These are phyloP conservation scores for Aphelenchoides besseyi DNA, from an alignment of 1,140 invertebrate genomes.

Conservation along the genomic window DNA sequence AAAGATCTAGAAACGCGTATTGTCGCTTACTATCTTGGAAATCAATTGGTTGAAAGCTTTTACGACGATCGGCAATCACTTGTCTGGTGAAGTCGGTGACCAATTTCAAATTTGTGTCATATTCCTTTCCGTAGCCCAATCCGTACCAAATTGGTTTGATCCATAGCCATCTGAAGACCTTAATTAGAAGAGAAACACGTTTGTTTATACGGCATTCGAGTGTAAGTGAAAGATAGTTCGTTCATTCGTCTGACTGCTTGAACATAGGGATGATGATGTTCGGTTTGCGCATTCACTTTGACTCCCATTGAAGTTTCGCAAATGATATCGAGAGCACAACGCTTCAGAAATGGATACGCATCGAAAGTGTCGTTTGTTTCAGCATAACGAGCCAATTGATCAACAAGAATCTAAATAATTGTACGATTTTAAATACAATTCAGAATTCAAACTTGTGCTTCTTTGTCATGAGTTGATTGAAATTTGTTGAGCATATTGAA, in stretches of 20 bases:
- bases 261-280: slow-evolving; percentile 73
- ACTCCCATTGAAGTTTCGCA: slow-evolving; percentile 81
- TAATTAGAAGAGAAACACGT: neutral
- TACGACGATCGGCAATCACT: slow-evolving; percentile 28
- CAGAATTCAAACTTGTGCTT: too few species aligned
- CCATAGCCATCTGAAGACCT: slow-evolving; percentile 45
- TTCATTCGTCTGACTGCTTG: slow-evolving; percentile 70
- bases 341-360: slow-evolving; percentile 73
- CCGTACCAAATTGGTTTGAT: slow-evolving; percentile 49
- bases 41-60: slow-evolving; percentile 18
- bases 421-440: too few species aligned
- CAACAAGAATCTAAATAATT: slow-evolving; percentile 71
- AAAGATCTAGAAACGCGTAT: slow-evolving; percentile 84
- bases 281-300: slow-evolving; percentile 71
- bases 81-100: slow-evolving; percentile 49
- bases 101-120: slow-evolving; percentile 43
- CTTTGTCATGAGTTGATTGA: slow-evolving; percentile 67
- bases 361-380: slow-evolving; percentile 69
- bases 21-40: slow-evolving; percentile 21
- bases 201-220: slow-evolving; percentile 42
- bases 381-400: slow-evolving; percentile 69
- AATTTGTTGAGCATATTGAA: slow-evolving; percentile 81
- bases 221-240: slow-evolving; percentile 48
- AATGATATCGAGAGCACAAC: slow-evolving; percentile 81
- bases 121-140: slow-evolving; percentile 39